Conservation (phyloP, 2,797 vertebrate genomes). For the Syngnathus acus region DNA sequence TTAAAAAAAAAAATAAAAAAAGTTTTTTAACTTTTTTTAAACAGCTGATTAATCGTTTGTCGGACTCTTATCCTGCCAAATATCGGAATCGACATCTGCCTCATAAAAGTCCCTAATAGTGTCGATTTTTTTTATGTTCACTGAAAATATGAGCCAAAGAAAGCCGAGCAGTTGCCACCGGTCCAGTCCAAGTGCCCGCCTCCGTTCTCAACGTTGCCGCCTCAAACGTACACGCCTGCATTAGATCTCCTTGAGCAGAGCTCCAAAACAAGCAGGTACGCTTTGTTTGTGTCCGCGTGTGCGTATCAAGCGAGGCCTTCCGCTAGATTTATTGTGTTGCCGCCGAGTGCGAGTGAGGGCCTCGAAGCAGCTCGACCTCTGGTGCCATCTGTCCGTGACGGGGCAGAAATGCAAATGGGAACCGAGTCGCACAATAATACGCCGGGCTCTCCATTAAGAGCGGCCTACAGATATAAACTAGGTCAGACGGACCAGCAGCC, state of each 20-base stretch:
- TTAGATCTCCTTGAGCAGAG: not conserved
- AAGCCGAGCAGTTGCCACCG: not conserved
- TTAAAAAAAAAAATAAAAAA: too few species aligned
- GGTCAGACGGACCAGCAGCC: conserved; percentile 70
- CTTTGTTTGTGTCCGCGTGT: conserved; percentile 9
- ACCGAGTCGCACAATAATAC: conserved; percentile 55
- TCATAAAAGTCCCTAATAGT: too few species aligned
- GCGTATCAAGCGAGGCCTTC: not conserved
- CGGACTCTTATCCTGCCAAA: too few species aligned
- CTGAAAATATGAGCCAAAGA: too few species aligned
- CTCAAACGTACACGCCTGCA: not conserved
- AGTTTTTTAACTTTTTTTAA: too few species aligned
- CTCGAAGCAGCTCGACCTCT: conserved; percentile 58
- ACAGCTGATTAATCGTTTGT: too few species aligned
- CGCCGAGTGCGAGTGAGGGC: conserved; percentile 12
- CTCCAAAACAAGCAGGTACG: not conserved
- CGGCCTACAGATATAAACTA: conserved; percentile 67
- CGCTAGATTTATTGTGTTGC: not conserved
- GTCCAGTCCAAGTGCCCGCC: not conserved
- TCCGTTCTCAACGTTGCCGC: not conserved
- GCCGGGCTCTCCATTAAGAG: conserved; percentile 58
- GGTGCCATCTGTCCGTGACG: conserved; percentile 74
- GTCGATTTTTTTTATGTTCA: too few species aligned
- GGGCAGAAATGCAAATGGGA: conserved; percentile 69
- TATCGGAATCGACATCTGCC: too few species aligned